Percentiles rank a stretch among this genome's conserved stretches.
phyloP scores from a whole-genome alignment of 2,888 invertebrate genomes.

The Stenolophus ochropezus region DNA sequence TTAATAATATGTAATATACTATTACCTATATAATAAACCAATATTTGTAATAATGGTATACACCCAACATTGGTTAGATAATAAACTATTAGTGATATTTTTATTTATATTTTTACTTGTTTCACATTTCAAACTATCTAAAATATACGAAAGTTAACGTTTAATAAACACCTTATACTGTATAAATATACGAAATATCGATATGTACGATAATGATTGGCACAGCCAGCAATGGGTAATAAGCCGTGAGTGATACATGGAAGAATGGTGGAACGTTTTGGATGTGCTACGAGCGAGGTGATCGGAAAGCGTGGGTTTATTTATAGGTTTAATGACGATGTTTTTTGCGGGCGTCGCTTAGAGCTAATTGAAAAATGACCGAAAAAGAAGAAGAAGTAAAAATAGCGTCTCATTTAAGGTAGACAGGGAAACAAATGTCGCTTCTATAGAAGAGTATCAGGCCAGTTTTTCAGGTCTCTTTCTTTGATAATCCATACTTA shows the following conservation, averaged over 20 bases:
- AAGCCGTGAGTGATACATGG: not conserved
- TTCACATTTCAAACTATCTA: too few relatives aligned
- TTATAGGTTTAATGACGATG: constrained; percentile 28
- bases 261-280: not conserved
- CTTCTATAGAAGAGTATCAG: constrained; percentile 53
- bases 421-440: constrained; percentile 49
- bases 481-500: constrained; percentile 72
- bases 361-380: constrained; percentile 49
- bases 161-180: too few relatives aligned
- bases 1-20: too few relatives aligned
- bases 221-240: too few relatives aligned
- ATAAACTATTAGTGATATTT: too few relatives aligned
- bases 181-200: too few relatives aligned
- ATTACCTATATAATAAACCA: too few relatives aligned
- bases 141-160: too few relatives aligned
- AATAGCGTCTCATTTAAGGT: constrained; percentile 53
- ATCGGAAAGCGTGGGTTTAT: constrained; percentile 10
- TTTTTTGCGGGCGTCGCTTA: constrained; percentile 34
- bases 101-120: too few relatives aligned
- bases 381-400: constrained; percentile 47
- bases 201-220: too few relatives aligned
- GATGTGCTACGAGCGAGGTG: not conserved
- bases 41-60: too few relatives aligned
- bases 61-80: too few relatives aligned
- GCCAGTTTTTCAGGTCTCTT: constrained; percentile 53